Conservation (phyloP, 2,113 vertebrate species). For the Microcebus jonahi region DNA sequence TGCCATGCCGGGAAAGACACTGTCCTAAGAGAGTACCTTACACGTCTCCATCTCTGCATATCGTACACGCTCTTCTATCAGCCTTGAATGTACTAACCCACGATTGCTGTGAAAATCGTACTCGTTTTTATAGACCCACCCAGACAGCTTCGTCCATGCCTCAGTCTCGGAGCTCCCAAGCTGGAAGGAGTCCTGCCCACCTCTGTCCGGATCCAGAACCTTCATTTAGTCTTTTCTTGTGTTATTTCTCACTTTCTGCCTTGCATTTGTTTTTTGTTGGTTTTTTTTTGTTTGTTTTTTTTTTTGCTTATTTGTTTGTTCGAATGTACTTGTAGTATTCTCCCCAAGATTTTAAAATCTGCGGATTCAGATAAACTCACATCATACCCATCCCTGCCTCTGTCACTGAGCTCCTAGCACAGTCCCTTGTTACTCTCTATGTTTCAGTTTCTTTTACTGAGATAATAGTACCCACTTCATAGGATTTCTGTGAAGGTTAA, state of each 20-base stretch:
- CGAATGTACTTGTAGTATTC: not conserved
- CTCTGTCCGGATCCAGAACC: fast-evolving
- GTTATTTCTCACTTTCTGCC: not conserved
- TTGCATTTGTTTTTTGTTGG: too few relatives aligned
- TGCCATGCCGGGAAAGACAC: not conserved
- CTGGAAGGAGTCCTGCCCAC: not conserved
- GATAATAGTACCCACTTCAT: not conserved
- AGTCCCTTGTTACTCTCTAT: not conserved
- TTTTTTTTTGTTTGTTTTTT: too few relatives aligned
- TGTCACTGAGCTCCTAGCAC: not conserved
- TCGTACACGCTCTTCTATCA: too few relatives aligned
- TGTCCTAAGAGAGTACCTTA: not conserved
- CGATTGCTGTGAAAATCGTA: not conserved
- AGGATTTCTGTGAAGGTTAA: not conserved
- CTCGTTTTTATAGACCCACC: not conserved
- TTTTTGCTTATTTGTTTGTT: not conserved
- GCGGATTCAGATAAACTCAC: not conserved
- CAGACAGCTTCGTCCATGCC: not conserved
- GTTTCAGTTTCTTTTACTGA: not conserved
- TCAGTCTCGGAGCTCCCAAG: not conserved
- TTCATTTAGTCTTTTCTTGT: not conserved
- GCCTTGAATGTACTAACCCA: not conserved
- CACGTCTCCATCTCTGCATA: not conserved
- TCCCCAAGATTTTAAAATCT: not conserved
- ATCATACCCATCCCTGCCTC: not conserved